Evolutionary conservation across 2,797 vertebrate genomes (phyloP).

Genomic region (Sylvia borin): DNA sequence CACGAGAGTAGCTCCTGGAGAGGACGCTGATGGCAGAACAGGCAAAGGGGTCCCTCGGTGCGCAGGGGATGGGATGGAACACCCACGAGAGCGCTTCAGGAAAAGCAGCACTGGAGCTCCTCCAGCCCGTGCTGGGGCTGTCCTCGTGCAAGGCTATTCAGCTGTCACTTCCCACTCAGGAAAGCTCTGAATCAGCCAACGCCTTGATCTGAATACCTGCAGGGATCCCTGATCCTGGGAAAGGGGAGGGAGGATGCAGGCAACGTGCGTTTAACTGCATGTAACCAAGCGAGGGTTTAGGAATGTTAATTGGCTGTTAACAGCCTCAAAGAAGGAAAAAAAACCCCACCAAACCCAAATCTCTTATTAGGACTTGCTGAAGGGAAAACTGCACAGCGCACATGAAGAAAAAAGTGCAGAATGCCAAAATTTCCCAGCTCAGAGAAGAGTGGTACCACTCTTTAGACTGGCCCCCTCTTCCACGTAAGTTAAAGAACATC

Average conservation of each 20-base stretch:
- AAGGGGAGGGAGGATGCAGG: neutral
- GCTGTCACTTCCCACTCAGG: neutral
- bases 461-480: neutral
- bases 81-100: neutral
- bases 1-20: neutral
- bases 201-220: neutral
- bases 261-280: neutral
- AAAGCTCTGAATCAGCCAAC: neutral
- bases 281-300: neutral
- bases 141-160: neutral
- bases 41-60: neutral
- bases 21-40: neutral
- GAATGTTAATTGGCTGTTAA: neutral
- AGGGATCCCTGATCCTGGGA: neutral
- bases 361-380: neutral
- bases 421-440: neutral
- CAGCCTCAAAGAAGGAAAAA: neutral
- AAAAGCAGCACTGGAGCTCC: neutral
- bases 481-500: neutral
- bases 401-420: neutral
- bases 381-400: neutral
- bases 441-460: neutral
- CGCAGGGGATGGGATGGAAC: neutral
- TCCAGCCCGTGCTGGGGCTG: neutral
- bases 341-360: accelerated